Percentiles rank a stretch among this genome's conserved stretches.
Conservation (phyloP, 1,140 invertebrate genomes). For the Halotydeus destructor region DNA sequence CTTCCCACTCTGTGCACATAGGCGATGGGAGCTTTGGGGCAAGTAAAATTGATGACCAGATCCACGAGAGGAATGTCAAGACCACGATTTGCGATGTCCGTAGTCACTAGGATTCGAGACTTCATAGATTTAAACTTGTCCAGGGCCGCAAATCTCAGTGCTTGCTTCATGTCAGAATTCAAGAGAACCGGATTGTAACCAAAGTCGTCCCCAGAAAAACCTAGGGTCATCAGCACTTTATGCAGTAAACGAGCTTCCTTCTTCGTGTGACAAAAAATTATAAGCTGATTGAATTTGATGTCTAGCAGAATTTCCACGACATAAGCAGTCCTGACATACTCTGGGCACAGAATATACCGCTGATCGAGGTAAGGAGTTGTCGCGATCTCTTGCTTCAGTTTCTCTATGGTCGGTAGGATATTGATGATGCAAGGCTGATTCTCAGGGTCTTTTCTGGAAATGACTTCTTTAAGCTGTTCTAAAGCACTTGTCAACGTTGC, state of each 20-base stretch:
- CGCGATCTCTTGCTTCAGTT: constrained; percentile 40
- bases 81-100: constrained; percentile 86
- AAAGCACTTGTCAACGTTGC: constrained; percentile 82
- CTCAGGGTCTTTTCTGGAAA: constrained; percentile 22
- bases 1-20: constrained; percentile 93
- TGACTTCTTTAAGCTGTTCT: constrained; percentile 42
- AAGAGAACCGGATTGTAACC: constrained; percentile 25
- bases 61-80: constrained; percentile 29
- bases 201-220: constrained; percentile 13
- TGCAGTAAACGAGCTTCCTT: constrained; percentile 14
- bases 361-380: constrained; percentile 76
- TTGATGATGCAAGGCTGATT: constrained; percentile 14
- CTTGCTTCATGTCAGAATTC: constrained; percentile 63
- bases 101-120: constrained; percentile 71
- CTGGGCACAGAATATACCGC: constrained; percentile 66
- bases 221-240: constrained; percentile 11
- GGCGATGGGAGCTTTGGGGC: constrained; percentile 69
- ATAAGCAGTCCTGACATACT: constrained; percentile 77
- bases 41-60: constrained; percentile 77
- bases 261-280: constrained; percentile 14
- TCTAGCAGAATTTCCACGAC: constrained; percentile 25
- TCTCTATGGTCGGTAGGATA: constrained; percentile 27
- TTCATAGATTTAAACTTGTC: constrained; percentile 65
- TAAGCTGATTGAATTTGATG: constrained; percentile 13
- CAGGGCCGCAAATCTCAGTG: constrained; percentile 50